phyloP scores from a whole-genome alignment of 2,888 invertebrate genomes.

The Acanthosoma haemorrhoidale region DNA sequence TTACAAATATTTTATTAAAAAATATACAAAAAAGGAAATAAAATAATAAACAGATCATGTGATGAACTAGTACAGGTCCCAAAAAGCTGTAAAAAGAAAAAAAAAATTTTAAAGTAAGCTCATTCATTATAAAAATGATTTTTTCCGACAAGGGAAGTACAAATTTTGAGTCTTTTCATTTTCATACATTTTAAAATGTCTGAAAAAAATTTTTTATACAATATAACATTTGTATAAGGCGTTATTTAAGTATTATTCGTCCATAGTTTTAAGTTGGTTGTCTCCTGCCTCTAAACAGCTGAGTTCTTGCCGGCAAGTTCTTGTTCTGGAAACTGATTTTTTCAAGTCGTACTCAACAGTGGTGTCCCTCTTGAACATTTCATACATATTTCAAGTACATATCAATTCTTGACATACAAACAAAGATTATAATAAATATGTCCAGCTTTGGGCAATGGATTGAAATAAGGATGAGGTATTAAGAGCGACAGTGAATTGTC shows the following conservation, averaged over 20 bases:
- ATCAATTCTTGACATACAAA: no score
- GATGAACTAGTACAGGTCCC: slow-evolving; percentile 14
- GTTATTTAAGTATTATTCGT: slow-evolving; percentile 1
- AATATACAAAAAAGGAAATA: slow-evolving; percentile 2
- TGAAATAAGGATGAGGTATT: no score
- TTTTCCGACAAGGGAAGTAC: neutral
- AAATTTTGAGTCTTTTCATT: slow-evolving; percentile 24
- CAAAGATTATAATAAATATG: no score
- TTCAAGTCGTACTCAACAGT: slow-evolving; percentile 78
- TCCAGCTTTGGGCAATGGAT: no score
- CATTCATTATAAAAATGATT: slow-evolving; percentile 13
- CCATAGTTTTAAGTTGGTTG: neutral
- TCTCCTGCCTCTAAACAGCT: slow-evolving; percentile 57
- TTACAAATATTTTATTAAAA: neutral
- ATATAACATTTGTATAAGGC: slow-evolving; percentile 27
- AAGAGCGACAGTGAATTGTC: no score
- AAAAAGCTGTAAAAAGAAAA: slow-evolving; percentile 17
- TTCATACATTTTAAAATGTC: slow-evolving; percentile 3
- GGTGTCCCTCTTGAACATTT: slow-evolving; percentile 66
- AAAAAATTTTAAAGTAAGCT: slow-evolving; percentile 20
- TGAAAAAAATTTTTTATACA: slow-evolving; percentile 18
- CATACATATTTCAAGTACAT: no score
- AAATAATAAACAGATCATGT: slow-evolving; percentile 20
- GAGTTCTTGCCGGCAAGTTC: slow-evolving; percentile 85
- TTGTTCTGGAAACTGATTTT: slow-evolving; percentile 74